These are phyloP conservation scores for Himalopsyche japonica DNA, from an alignment of 2,888 invertebrate genomes.

Conservation along the genomic window DNA sequence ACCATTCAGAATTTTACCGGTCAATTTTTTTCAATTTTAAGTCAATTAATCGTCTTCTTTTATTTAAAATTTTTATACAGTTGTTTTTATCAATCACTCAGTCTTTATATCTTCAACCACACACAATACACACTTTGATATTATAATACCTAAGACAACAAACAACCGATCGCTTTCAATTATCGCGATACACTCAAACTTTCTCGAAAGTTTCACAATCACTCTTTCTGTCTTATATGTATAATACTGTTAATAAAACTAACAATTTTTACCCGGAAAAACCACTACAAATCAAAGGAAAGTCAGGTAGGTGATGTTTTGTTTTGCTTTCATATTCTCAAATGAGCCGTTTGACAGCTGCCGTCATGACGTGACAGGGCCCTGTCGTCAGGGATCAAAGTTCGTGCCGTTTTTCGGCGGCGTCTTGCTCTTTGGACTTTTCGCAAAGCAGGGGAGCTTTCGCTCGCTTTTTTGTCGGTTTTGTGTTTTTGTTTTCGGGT, in stretches of 20 bases:
- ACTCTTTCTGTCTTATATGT: background rate
- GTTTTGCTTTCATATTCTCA: constrained; percentile 1
- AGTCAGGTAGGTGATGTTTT: background rate
- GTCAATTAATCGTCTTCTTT: background rate
- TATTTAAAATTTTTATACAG: background rate
- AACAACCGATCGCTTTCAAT: background rate
- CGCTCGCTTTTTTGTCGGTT: background rate
- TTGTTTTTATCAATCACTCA: background rate
- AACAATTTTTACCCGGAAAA: background rate
- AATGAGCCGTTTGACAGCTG: background rate
- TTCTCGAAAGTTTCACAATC: background rate
- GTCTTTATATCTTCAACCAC: constrained; percentile 5
- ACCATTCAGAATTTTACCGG: background rate
- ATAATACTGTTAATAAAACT: too few species aligned
- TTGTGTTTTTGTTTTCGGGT: background rate
- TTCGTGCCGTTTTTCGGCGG: background rate
- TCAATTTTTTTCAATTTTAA: too few species aligned
- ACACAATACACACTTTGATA: background rate
- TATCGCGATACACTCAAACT: background rate
- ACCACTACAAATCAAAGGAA: background rate
- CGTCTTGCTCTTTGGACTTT: background rate
- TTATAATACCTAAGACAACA: background rate
- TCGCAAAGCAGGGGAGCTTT: background rate
- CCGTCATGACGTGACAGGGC: background rate
- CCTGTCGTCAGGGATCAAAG: background rate